A percentile compares a stretch with the other conserved stretches of the same genome.
Evolutionary conservation across 2,113 vertebrate species (phyloP).

Genomic region (Limnothrissa miodon): DNA sequence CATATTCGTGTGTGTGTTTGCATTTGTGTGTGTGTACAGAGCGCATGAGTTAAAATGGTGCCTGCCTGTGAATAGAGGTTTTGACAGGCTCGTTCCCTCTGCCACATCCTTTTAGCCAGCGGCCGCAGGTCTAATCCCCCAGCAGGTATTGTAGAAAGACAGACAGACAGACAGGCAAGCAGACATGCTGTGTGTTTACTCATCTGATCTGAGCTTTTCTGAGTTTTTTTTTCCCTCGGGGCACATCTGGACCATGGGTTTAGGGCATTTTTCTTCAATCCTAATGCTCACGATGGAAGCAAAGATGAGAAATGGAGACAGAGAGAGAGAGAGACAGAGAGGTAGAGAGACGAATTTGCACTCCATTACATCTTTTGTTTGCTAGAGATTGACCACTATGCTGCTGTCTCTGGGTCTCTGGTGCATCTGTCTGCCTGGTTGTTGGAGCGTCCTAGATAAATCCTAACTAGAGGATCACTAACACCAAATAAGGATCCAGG

Average conservation of each 20-base stretch:
- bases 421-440: not conserved
- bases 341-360: not conserved
- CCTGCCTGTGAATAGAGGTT: not conserved
- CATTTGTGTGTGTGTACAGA: not conserved
- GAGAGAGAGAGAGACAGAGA: not conserved
- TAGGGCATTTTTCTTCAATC: not conserved
- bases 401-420: not conserved
- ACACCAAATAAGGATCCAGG: not conserved
- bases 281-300: not conserved
- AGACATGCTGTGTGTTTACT: not conserved
- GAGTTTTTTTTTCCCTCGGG: not conserved
- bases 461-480: not conserved
- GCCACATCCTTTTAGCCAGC: not conserved
- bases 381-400: not conserved
- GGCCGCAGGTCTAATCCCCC: not conserved
- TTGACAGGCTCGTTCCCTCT: not conserved
- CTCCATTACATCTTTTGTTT: not conserved
- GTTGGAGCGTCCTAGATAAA: not conserved
- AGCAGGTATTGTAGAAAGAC: no score
- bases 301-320: not conserved
- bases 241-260: not conserved
- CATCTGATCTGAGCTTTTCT: slow-evolving; percentile 8
- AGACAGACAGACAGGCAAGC: not conserved
- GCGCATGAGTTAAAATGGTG: not conserved
- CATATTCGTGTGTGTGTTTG: not conserved